Base-by-base conservation (phyloP, 1,140 invertebrate species). In the Antheraea mylitta region DNA sequence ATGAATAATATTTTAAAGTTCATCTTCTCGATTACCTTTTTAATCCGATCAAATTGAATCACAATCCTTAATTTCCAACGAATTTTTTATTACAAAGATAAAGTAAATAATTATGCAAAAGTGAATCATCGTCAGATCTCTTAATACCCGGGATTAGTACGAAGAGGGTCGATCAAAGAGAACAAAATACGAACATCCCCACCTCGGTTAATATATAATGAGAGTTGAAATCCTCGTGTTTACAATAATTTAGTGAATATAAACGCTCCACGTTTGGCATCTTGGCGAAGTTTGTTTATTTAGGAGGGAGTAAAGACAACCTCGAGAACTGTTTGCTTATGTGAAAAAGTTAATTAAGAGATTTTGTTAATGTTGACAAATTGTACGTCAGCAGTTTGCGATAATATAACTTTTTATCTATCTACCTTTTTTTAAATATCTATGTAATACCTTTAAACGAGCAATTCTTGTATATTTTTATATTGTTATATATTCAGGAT, bases 151-250 rank as follows among this genome's bases (percentile, higher is more conserved):
- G 71, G 82, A 78, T 88, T 81, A 84, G 75, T 75, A 71, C 65
- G 67, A 75, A 77, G 79, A 82, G 85, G 85, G 86, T 73, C 75
- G 82, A 87, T 88, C 85, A 87, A 88, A 90, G 83, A 71, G 75
- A 73, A 78, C 75, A 76, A 77, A 83, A 82, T 71, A 71, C 74
- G 76, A 82, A 82, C 80, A 82, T 82, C 85, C 86, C 82, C 73
- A 65, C 71, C 80, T 82, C 76, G 85, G 83, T 86, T 86, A 88
- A 90, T 88, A 86, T 82, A 80, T 88, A 90, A 90, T 90, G 84
- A 86, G 74, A 78, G 73, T 67, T 77, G 82, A 81, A 82, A 78
- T 72, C 71, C 69, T 68, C 74, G 66, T 87, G 85, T 85, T 87
- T 87, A 87, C 80, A 87, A 86, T 90, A 87, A 87, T 85, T 87